Conservation (phyloP, 1,140 invertebrate genomes). For the Druon quercuslanigerum region DNA sequence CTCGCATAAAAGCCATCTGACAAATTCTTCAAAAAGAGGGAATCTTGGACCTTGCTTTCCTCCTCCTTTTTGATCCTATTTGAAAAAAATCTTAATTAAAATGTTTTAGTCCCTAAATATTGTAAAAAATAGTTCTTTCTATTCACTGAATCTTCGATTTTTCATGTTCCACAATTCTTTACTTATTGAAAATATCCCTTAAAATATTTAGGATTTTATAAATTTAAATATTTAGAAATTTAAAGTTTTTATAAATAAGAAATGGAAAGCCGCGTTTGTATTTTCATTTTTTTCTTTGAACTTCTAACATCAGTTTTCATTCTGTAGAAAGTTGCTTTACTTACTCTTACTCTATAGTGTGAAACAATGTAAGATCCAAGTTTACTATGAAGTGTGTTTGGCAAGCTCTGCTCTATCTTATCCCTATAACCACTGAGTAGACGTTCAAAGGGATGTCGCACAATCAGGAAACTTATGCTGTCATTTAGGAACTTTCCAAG, state of each 20-base stretch:
- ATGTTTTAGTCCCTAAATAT: neutral
- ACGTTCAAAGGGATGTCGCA: conserved; percentile 92
- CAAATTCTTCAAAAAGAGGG: conserved; percentile 86
- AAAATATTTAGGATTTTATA: conserved; percentile 12
- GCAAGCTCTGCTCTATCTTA: conserved; percentile 88
- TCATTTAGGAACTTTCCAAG: conserved; percentile 80
- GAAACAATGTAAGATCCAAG: conserved; percentile 85
- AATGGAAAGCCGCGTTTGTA: neutral
- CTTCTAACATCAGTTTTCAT: neutral
- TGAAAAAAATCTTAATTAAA: conserved; percentile 11
- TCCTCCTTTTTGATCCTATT: conserved; percentile 63
- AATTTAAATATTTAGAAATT: neutral
- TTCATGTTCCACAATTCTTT: neutral
- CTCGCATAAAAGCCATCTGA: conserved; percentile 84
- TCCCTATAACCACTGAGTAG: conserved; percentile 92
- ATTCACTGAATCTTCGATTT: neutral
- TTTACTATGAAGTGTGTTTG: conserved; percentile 88
- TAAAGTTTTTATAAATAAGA: no score
- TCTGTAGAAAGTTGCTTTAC: conserved; percentile 8
- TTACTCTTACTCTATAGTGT: conserved; percentile 80
- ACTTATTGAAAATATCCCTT: neutral
- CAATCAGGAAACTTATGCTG: conserved; percentile 89
- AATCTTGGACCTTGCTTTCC: conserved; percentile 77
- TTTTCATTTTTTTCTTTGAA: neutral
- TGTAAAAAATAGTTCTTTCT: conserved; percentile 11